Evolutionary conservation across 1,140 invertebrate species (phyloP).

Genomic region (Lithobius niger): DNA sequence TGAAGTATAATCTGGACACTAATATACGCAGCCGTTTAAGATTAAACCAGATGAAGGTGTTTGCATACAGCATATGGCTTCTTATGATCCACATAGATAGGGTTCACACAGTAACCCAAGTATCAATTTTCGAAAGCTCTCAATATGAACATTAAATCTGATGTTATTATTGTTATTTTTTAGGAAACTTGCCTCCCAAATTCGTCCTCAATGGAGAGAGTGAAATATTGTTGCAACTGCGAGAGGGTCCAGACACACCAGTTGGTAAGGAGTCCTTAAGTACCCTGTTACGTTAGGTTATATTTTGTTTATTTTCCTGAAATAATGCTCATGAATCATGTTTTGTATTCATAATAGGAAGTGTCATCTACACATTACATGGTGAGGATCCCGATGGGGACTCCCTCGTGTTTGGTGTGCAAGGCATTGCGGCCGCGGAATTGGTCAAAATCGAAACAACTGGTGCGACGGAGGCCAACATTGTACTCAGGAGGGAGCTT

Average conservation of each 20-base stretch:
- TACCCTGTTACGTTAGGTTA: neutral
- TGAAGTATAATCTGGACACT: no score
- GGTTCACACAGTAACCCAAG: no score
- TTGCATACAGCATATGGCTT: no score
- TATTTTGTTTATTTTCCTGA: neutral
- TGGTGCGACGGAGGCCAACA: slow-evolving; percentile 62
- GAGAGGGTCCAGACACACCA: slow-evolving; percentile 71
- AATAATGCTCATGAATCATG: neutral
- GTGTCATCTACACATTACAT: slow-evolving; percentile 62
- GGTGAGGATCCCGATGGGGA: slow-evolving; percentile 76
- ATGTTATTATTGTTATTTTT: no score
- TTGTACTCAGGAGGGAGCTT: slow-evolving; percentile 74
- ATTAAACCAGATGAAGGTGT: no score
- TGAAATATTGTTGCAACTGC: slow-evolving; percentile 73
- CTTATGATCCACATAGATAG: no score
- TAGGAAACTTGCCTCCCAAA: slow-evolving; percentile 59
- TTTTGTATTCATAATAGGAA: slow-evolving; percentile 42
- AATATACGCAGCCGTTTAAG: no score
- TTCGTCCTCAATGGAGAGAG: slow-evolving; percentile 67
- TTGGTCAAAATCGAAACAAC: slow-evolving; percentile 69
- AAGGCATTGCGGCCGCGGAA: slow-evolving; percentile 58
- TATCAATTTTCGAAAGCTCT: no score
- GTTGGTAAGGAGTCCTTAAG: slow-evolving; percentile 46
- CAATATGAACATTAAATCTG: no score
- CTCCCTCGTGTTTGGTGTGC: slow-evolving; percentile 63